Base-by-base conservation (phyloP, 2,797 vertebrate species). In the Todus mexicanus region DNA sequence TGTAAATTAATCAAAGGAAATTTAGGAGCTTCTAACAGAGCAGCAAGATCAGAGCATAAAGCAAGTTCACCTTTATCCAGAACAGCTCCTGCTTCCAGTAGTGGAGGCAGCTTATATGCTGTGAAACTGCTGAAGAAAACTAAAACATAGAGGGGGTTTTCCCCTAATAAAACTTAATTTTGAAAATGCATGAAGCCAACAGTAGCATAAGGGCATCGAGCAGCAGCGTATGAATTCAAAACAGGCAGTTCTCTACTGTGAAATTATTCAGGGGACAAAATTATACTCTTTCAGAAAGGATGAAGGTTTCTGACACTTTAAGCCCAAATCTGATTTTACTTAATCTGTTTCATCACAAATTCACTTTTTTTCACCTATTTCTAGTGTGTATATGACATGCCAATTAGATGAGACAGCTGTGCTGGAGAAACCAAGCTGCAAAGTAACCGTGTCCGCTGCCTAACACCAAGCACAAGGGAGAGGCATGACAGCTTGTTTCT, bases 371-470 rank as follows among this genome's bases (percentile, higher is more conserved):
- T 26, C 54, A 63, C 27, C 11, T 77, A 71, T 87, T 91, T 91
- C 61, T 68, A 83, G 31, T 27, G 65, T 5, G 4, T 3, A 5
- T 4, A 42, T 1, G 3, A 50, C n/a, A 37, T 0, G 0, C 22
- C 0, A 1, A 50, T 80, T 59, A 77, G 69, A 87, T 65, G 61
- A 77, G 48, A 72, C 50, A 92, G 91, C 78, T 92, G 60, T 50
- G 33, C 69, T 83, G 69, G 57, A 64, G 74, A 81, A 90, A 87
- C 18, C 15, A 51, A 35, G 26, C 71, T 57, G 48, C 43, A 64
- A 87, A 88, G 53, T 37, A 82, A 50, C 38, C 0, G 0, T 15
- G 51, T 71, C 9, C 0, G 0, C 84, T 68, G 53, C 7, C 35
- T 83, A 50, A 40, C 26, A 31, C 43, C 2, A 6, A 66, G 75